A percentile compares a stretch with the other conserved stretches of the same genome.
Evolutionary conservation across 2,888 invertebrate genomes (phyloP).

Genomic region (Campoplex nolae): DNA sequence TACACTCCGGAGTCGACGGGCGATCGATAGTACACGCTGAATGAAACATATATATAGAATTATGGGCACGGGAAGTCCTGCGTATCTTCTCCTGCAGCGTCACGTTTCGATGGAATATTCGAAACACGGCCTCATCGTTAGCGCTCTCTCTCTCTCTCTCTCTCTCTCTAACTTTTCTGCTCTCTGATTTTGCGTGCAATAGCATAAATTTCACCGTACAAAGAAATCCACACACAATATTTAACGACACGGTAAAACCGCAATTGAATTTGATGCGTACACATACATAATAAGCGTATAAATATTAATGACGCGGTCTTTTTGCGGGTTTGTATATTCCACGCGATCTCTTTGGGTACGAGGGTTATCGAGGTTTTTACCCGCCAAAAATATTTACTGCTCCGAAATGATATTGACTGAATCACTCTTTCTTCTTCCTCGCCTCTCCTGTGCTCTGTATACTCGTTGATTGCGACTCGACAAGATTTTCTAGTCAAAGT

Average conservation of each 20-base stretch:
- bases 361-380: neutral
- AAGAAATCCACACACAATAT: slow-evolving; percentile 41
- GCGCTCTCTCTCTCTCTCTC: slow-evolving; percentile 12
- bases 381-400: neutral
- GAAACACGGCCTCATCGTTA: slow-evolving; percentile 69
- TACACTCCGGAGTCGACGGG: slow-evolving; percentile 60
- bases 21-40: slow-evolving; percentile 60
- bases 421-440: neutral
- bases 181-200: slow-evolving; percentile 21
- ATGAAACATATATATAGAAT: slow-evolving; percentile 37
- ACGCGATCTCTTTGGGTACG: too few relatives aligned
- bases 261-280: slow-evolving; percentile 31
- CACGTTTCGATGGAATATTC: slow-evolving; percentile 68
- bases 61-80: slow-evolving; percentile 31
- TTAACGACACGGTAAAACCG: slow-evolving; percentile 12
- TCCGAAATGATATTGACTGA: too few relatives aligned
- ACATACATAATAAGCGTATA: neutral
- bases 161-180: slow-evolving; percentile 12
- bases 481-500: neutral
- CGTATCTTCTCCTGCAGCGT: slow-evolving; percentile 58
- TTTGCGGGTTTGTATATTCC: neutral
- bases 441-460: neutral
- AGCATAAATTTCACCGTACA: slow-evolving; percentile 11
- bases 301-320: neutral
- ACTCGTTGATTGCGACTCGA: slow-evolving; percentile 16